Conservation (phyloP, 2,797 vertebrate species). For the Dendrocincla fuliginosa region DNA sequence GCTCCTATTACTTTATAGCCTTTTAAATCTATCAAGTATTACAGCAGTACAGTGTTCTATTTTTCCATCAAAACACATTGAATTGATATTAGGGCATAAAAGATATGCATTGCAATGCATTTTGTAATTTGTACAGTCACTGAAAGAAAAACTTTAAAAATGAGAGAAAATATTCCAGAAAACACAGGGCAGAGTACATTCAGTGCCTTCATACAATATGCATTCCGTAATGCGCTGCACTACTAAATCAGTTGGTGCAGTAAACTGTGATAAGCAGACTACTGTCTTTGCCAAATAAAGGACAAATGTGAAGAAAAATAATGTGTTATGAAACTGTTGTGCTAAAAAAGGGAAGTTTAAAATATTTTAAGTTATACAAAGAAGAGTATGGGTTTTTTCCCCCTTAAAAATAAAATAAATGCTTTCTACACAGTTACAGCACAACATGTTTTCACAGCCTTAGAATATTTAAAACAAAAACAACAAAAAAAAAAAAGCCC, state of each 20-base stretch:
- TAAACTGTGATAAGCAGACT: conserved; percentile 42
- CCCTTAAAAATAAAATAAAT: background rate
- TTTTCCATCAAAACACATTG: conserved; percentile 65
- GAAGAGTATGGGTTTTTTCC: background rate
- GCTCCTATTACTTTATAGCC: conserved; percentile 72
- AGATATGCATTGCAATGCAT: conserved; percentile 66
- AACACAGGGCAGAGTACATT: conserved; percentile 75
- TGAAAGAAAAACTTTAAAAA: conserved; percentile 61
- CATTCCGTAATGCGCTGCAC: conserved; percentile 68
- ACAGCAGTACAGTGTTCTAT: conserved; percentile 73
- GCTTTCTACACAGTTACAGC: background rate
- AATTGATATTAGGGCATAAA: conserved; percentile 72
- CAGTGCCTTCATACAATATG: conserved; percentile 79
- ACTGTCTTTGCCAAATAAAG: conserved; percentile 64
- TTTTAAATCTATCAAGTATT: conserved; percentile 73
- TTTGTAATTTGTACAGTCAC: conserved; percentile 73
- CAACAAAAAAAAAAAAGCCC: background rate
- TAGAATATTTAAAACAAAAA: background rate
- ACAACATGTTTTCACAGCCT: conserved; percentile 42
- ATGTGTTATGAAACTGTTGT: conserved; percentile 52
- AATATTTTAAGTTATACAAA: background rate
- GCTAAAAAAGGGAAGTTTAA: conserved; percentile 28
- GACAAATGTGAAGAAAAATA: conserved; percentile 32
- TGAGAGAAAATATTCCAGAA: conserved; percentile 58
- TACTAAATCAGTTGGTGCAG: conserved; percentile 21